Percentiles rank a stretch among this genome's conserved stretches.
Conservation (phyloP, 2,888 invertebrate species). For the Tenthredo livida region DNA sequence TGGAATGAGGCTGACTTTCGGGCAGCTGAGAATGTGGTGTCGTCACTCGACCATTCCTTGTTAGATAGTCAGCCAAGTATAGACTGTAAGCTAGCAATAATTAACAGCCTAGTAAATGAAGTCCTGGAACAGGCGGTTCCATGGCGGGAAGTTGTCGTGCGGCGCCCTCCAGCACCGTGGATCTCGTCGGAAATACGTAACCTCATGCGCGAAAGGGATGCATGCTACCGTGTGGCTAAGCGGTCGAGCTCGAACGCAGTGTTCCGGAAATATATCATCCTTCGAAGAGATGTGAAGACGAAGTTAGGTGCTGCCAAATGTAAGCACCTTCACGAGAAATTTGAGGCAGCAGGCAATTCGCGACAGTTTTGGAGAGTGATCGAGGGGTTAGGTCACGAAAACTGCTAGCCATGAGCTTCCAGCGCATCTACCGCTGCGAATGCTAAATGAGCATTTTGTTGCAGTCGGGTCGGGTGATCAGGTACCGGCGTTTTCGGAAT, state of each 20-base stretch:
- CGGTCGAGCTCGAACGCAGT: background rate
- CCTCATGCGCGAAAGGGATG: background rate
- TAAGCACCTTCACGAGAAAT: background rate
- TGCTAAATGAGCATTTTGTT: background rate
- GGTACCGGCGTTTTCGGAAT: background rate
- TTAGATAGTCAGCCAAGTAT: background rate
- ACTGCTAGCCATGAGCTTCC: background rate
- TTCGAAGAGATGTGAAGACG: background rate
- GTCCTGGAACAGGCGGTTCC: background rate
- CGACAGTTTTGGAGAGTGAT: conserved; percentile 1
- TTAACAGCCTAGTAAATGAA: background rate
- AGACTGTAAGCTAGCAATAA: background rate
- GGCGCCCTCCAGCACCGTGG: background rate
- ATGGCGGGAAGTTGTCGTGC: background rate
- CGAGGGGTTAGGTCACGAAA: background rate
- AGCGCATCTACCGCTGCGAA: background rate
- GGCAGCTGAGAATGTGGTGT: background rate
- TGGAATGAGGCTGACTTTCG: background rate
- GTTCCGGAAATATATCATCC: background rate
- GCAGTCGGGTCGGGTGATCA: background rate
- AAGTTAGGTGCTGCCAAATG: background rate
- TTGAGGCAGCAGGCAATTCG: background rate
- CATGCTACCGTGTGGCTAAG: conserved; percentile 1
- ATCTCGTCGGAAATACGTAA: background rate
- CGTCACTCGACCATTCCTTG: background rate